These are phyloP conservation scores for Drosophila watanabei DNA, from an alignment of 1,140 invertebrate genomes.

Conservation along the genomic window DNA sequence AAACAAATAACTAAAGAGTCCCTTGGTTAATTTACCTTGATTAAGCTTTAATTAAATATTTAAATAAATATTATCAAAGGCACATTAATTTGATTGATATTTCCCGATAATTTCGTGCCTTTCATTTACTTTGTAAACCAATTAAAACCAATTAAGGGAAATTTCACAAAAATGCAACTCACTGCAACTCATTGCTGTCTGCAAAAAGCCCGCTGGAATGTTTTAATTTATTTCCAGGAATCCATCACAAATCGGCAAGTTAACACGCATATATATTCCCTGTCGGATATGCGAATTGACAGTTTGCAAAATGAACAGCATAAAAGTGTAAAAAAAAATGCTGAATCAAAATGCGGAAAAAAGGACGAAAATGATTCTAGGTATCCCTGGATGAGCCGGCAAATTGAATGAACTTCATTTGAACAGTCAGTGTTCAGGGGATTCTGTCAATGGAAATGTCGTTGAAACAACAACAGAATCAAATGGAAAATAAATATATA, in stretches of 20 bases:
- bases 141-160: neutral
- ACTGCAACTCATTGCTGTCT: neutral
- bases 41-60: neutral
- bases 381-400: neutral
- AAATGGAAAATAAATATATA: slow-evolving; percentile 13
- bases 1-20: no score
- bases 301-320: slow-evolving; percentile 5
- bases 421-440: neutral
- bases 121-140: neutral
- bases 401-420: slow-evolving; percentile 8
- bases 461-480: slow-evolving; percentile 2
- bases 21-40: neutral
- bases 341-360: neutral
- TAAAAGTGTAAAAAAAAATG: neutral
- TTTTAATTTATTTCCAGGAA: slow-evolving; percentile 2
- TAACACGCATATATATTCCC: neutral
- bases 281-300: neutral
- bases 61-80: neutral
- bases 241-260: neutral
- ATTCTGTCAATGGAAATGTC: slow-evolving; percentile 12
- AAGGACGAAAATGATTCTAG: neutral
- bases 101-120: neutral
- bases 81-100: neutral
- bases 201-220: neutral
- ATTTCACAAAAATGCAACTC: neutral